These are phyloP conservation scores for Lophius piscatorius DNA, from an alignment of 2,113 vertebrate species.

Conservation along the genomic window DNA sequence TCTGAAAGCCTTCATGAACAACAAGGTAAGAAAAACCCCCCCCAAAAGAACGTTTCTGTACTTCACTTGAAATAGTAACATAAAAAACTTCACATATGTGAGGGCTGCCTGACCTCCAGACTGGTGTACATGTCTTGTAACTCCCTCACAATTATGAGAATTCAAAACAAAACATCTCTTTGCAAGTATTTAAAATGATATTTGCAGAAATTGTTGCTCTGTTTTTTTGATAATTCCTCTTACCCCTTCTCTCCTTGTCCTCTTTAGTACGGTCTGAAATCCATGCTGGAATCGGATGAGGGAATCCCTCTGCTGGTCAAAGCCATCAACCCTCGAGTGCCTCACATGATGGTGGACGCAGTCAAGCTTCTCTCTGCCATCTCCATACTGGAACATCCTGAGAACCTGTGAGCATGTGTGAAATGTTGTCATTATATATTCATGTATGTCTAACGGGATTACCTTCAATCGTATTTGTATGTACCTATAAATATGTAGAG, in stretches of 20 bases:
- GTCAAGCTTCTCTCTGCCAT: conserved; percentile 89
- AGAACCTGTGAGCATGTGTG: conserved; percentile 83
- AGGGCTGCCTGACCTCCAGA: too few relatives aligned
- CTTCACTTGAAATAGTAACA: too few relatives aligned
- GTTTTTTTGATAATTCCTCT: background rate
- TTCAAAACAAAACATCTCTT: too few relatives aligned
- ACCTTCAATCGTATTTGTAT: too few relatives aligned
- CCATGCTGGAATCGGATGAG: conserved; percentile 85
- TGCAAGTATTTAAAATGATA: background rate
- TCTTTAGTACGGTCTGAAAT: conserved; percentile 87
- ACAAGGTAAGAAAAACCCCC: conserved; percentile 85
- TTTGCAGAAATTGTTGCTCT: background rate
- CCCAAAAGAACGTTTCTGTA: too few relatives aligned
- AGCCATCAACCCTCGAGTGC: conserved; percentile 85
- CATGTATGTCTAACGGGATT: too few relatives aligned
- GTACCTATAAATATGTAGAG: too few relatives aligned
- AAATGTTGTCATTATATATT: background rate
- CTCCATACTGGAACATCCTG: conserved; percentile 86
- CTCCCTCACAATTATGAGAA: too few relatives aligned
- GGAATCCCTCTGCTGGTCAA: conserved; percentile 87
- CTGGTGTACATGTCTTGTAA: too few relatives aligned
- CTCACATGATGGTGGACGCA: conserved; percentile 91
- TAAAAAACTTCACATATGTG: too few relatives aligned
- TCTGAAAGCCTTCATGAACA: conserved; percentile 94
- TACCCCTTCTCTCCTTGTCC: background rate